Conservation (phyloP, 2,797 vertebrate genomes). For the Scyliorhinus canicula region DNA sequence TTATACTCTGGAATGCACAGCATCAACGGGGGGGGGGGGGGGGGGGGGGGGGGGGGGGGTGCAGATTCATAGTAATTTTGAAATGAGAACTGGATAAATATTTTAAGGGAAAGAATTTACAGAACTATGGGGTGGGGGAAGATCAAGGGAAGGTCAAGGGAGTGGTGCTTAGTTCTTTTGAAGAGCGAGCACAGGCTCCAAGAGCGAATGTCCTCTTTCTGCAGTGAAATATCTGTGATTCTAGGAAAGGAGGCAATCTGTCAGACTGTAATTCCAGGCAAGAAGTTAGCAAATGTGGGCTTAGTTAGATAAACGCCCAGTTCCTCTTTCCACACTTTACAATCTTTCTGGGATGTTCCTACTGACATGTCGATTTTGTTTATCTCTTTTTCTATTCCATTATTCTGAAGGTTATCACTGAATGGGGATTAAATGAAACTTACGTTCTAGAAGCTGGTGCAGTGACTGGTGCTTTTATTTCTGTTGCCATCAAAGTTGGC, state of each 20-base stretch:
- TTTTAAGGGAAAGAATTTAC: too few species aligned
- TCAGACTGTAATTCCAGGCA: not conserved
- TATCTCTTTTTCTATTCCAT: not conserved
- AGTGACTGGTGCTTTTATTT: constrained; percentile 62
- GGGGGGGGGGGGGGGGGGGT: too few species aligned
- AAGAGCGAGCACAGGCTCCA: not conserved
- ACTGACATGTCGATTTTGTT: not conserved
- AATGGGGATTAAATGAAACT: constrained; percentile 57
- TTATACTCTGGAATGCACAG: too few species aligned
- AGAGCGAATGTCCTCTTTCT: too few species aligned
- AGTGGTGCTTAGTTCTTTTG: not conserved
- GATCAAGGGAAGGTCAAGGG: not conserved
- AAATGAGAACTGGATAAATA: not conserved
- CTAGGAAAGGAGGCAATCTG: not conserved
- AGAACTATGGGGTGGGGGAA: not conserved
- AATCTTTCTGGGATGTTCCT: too few species aligned
- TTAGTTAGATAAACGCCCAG: not conserved
- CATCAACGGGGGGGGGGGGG: too few species aligned
- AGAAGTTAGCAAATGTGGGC: not conserved
- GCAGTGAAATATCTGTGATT: not conserved
- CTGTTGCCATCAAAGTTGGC: constrained; percentile 66
- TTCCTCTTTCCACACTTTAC: not conserved
- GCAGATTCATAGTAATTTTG: not conserved
- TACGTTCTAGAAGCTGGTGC: constrained; percentile 67
- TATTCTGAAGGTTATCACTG: constrained; percentile 53